Evolutionary conservation across 2,113 vertebrate genomes (phyloP), one percentile per base, ranked within the genome.

Genomic region (Talpa occidentalis): DNA sequence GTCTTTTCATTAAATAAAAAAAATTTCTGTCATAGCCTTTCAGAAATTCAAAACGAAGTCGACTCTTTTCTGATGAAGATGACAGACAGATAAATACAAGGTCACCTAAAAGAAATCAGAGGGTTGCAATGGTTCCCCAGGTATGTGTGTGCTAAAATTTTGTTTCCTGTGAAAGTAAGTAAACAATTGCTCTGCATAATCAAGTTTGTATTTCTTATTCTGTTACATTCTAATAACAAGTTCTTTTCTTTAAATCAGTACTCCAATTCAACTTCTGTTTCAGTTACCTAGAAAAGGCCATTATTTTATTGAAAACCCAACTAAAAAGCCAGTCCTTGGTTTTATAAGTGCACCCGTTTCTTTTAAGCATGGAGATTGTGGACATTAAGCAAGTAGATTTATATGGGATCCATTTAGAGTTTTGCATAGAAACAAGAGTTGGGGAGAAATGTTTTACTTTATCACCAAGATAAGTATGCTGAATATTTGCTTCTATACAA

Each of bases 21-120:
- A 90, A 54, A 94, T 97, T 98, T 98, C 95, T 88, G 0, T 93
- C 93, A 8, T 96, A 99, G 99, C 99, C 99, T 83, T 99, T 99
- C 83, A 99, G 99, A 98, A 99, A 99, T 98, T 99, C 99, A 91
- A 99, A 99, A 97, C 98, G 99, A 96, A 99, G 99, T 97, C 99
- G 99, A 91, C 98, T 99, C 95, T 99, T 99, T 97, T 99, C 98
- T 98, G 99, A 99, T 76, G 99, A 99, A 66, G 99, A 99, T 44
- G 99, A 99, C 97, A 98, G 98, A 78, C 98, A 99, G 95, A 97
- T 99, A 97, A 98, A 98, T 73, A 99, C 99, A 96, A 98, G 99
- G 97, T 99, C 99, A 74, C 99, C 99, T 84, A 99, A 99, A 98
- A 99, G 99, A 98, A 99, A 99, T 97, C 99, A 99, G 97, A 99